phyloP scores from a whole-genome alignment of 2,888 invertebrate genomes.

The Callimorpha dominula region DNA sequence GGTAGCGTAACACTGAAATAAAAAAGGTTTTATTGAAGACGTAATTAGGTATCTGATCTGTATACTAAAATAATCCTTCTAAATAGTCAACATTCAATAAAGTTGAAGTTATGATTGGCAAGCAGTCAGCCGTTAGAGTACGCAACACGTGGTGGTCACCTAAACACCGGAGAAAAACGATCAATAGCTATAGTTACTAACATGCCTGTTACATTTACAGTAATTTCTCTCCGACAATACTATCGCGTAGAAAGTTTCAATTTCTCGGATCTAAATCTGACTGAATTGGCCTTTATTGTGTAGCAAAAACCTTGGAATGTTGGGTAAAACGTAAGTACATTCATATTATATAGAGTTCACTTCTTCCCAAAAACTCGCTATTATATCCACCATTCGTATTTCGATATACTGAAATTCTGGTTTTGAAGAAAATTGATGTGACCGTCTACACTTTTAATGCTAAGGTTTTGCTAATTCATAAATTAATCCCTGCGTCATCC shows the following conservation, averaged over 20 bases:
- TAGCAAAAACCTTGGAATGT: background rate
- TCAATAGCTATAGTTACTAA: constrained; percentile 35
- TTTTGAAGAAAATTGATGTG: no score
- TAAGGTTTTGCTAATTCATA: no score
- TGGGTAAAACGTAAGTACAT: no score
- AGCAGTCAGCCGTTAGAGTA: constrained; percentile 1
- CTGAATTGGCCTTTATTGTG: background rate
- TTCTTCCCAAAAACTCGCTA: no score
- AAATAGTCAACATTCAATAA: background rate
- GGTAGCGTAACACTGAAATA: background rate
- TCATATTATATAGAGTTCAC: no score
- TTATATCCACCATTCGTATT: no score
- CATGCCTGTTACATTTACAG: constrained; percentile 38
- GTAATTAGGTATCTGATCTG: background rate
- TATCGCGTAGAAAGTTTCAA: constrained; percentile 30
- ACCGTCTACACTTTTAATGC: no score
- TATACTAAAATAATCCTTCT: background rate
- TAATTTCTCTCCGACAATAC: constrained; percentile 47
- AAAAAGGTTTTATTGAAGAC: background rate
- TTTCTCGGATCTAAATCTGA: constrained; percentile 21
- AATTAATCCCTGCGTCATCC: no score
- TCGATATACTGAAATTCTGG: no score
- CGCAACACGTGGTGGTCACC: constrained; percentile 27
- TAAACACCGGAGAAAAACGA: constrained; percentile 42
- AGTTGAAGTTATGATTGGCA: constrained; percentile 8